Percentiles rank a stretch among this genome's conserved stretches.
phyloP scores from a whole-genome alignment of 2,888 invertebrate species.

The Aethes cnicana region DNA sequence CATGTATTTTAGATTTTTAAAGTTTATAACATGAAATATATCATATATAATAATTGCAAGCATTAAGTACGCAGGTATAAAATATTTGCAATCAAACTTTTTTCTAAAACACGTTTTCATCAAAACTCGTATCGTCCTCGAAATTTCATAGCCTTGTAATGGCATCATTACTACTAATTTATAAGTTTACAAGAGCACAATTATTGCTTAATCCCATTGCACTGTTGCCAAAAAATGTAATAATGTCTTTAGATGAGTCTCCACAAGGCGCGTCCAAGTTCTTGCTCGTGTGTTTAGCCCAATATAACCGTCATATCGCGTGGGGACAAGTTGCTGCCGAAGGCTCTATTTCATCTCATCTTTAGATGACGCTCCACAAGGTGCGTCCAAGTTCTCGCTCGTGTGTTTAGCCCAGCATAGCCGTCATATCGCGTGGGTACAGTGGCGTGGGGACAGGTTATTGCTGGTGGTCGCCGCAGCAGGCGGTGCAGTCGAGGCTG shows the following conservation, averaged over 20 bases:
- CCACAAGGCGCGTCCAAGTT: no score
- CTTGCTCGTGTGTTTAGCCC: no score
- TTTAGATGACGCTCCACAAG: no score
- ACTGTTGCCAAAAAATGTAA: no score
- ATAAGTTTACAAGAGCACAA: neutral
- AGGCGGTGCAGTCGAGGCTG: slow-evolving; percentile 82
- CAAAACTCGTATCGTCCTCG: no score
- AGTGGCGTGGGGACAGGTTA: slow-evolving; percentile 38
- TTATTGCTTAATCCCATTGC: slow-evolving; percentile 19
- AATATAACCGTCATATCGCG: no score
- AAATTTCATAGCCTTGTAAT: neutral
- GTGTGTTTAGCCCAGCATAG: no score
- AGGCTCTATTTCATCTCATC: no score
- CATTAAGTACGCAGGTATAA: slow-evolving; percentile 37
- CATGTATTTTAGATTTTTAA: neutral
- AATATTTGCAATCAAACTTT: slow-evolving; percentile 18
- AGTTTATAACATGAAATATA: slow-evolving; percentile 9
- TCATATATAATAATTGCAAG: slow-evolving; percentile 38
- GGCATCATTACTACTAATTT: no score
- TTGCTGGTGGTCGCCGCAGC: slow-evolving; percentile 73
- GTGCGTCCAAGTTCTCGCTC: no score
- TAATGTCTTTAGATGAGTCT: no score
- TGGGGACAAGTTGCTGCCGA: no score
- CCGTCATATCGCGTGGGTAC: neutral
- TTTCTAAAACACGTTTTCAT: neutral